A percentile compares a stretch with the other conserved stretches of the same genome.
These are phyloP conservation scores for Staurois parvus DNA, from an alignment of 2,797 vertebrate species.

Conservation along the genomic window DNA sequence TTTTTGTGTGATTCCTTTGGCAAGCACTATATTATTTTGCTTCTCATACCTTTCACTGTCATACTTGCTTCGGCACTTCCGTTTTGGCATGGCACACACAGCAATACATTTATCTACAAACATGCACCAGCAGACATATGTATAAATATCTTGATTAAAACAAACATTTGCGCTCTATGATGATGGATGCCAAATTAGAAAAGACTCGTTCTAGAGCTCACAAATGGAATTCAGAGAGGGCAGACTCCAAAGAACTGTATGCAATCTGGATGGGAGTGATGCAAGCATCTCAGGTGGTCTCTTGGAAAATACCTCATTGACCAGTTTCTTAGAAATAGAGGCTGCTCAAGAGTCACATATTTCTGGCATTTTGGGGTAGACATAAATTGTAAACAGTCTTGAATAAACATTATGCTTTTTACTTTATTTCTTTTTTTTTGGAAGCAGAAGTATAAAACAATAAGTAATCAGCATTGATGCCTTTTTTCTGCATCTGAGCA, in stretches of 20 bases:
- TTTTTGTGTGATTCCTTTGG: constrained; percentile 40
- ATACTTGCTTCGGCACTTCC: constrained; percentile 30
- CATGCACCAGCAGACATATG: constrained; percentile 38
- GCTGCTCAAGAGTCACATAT: not conserved
- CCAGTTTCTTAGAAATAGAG: constrained; percentile 32
- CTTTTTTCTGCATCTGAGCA: too few species aligned
- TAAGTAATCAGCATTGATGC: too few species aligned
- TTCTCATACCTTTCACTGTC: constrained; percentile 40
- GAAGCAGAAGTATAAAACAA: too few species aligned
- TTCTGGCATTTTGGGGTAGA: not conserved
- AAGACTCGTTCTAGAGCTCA: constrained; percentile 25
- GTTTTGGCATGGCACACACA: constrained; percentile 31
- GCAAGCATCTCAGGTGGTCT: constrained; percentile 24
- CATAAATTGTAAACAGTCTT: not conserved
- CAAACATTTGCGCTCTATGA: constrained; percentile 43
- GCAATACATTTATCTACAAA: constrained; percentile 53
- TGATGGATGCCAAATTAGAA: constrained; percentile 49
- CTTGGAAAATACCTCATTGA: constrained; percentile 37
- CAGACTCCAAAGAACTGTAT: constrained; percentile 3
- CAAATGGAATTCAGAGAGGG: constrained; percentile 20
- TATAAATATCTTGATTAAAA: constrained; percentile 56
- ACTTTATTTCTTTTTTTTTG: not conserved
- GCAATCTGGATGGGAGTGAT: constrained; percentile 28
- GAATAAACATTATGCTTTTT: not conserved
- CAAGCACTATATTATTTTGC: constrained; percentile 31